Evolutionary conservation across 2,113 vertebrate species (phyloP), one percentile per base, ranked within the genome.

Genomic region (Rutilus rutilus): DNA sequence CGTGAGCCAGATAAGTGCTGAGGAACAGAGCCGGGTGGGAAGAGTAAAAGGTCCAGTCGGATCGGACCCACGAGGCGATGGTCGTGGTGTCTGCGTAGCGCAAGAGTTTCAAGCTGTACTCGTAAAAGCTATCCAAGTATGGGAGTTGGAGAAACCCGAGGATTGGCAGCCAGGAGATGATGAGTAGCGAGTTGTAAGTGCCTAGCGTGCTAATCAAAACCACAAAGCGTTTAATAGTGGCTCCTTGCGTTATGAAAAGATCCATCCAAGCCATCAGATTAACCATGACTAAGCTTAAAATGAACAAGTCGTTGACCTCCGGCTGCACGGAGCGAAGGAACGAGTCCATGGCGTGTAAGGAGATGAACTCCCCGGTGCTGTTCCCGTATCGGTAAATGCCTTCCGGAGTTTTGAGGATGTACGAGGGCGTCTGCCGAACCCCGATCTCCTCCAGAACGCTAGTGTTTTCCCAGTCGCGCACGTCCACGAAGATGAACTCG

Each of bases 201-300:
- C 98, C 98, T 90, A 99, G 94, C 87, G 98, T 99, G 94, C 98
- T 97, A 92, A 99, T 99, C 59, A 99, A 96, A 91, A 99, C 97
- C 62, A 99, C 97, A 91, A 99, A 99, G 71, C 98, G 95, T 89
- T 99, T 99, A 87, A 99, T 96, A 50, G 98, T 99, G 52, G 97
- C 98, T 17, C 98, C 98, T 86, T 99, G 98, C 19, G 98, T 99
- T 75, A 99, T 97, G 87, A 99, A 99, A 85, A 99, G 95, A 93
- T 99, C 98, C 97, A 99, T 97, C 98, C 98, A 99, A 85, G 98
- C 97, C 96, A 99, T 96, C 64, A 99, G 92, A 89, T 99, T 99
- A 88, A 99, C 97, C 87, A 99, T 94, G 82, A 99, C 97, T 91
- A 99, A 92, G 90, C 98, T 99, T 76, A 99, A 93, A 82, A 99